Base-by-base conservation (phyloP, 2,888 invertebrate genomes). In the Eretmocerus hayati region DNA sequence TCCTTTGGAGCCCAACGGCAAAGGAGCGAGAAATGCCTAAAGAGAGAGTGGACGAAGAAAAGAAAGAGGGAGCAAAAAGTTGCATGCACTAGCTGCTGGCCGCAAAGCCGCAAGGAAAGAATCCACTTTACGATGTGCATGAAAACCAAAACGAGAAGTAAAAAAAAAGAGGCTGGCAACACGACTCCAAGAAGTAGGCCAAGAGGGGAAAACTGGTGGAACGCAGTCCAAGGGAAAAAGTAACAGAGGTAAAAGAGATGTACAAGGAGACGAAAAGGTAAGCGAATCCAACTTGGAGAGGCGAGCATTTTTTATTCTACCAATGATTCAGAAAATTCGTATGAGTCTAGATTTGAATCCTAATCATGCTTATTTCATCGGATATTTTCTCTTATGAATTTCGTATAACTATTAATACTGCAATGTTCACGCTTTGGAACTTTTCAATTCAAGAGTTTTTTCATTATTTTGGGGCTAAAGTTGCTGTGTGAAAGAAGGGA, bases 101-200 rank as follows among this genome's bases (percentile, higher is more conserved):
- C 50, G 38, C 42, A 50, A 46, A 46, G 42, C 46, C 42, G 38
- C 38, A 35, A 50, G 46, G 21, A 46, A 49, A 50, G 46, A 42
- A 50, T 44, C 46, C 46, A 50, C 42, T 50, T 50, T 50, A 50
- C 46, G 45, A 46, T 41, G 45, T 39, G 45, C 46, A 50, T 45
- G 49, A 45, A 45, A 45, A 45, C 41, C 41, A 42, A 50, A 46
- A 37, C 37, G 32, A 45, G 41, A 42, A 42, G 42, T 43, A 16
- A 26, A 13, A 41, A 50, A 41, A 46, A 42, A 46, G 46, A 45
- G 31, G 37, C 35, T 40, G 18, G 13, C 4, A 31, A 16, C 35
- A 35, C 32, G 33, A 30, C 20, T 38, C 32, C 18, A 32, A 36
- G 35, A 46, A 46, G 35, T 38, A 46, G 50, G 42, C 42, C 46